Conservation (phyloP, 2,113 vertebrate genomes). For the Rhynchomys soricoides region DNA sequence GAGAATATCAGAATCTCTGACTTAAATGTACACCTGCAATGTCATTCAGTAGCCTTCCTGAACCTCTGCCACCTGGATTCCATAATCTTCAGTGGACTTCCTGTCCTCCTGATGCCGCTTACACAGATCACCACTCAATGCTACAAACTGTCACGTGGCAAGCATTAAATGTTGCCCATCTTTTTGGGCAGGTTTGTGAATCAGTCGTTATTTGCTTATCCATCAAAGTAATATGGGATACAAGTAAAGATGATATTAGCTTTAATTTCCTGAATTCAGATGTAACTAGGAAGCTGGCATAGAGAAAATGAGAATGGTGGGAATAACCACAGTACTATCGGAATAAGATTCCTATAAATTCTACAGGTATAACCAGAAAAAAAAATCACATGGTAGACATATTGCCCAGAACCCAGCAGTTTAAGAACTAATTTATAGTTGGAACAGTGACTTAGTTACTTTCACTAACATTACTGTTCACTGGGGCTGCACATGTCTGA, state of each 20-base stretch:
- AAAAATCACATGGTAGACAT: not conserved
- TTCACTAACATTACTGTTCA: not conserved
- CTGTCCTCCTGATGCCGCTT: not conserved
- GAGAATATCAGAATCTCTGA: conserved; percentile 24
- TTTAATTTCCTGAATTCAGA: conserved; percentile 22
- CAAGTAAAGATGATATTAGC: not conserved
- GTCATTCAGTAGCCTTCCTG: not conserved
- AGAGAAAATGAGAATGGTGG: not conserved
- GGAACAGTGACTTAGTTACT: not conserved
- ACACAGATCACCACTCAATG: not conserved
- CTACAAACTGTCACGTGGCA: not conserved
- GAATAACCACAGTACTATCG: not conserved
- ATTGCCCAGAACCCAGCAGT: not conserved
- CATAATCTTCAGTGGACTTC: not conserved
- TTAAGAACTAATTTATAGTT: not conserved
- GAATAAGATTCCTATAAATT: not conserved
- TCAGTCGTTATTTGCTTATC: not conserved
- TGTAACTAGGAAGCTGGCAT: not conserved
- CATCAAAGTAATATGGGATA: not conserved
- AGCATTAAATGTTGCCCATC: not conserved
- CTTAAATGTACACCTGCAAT: not conserved
- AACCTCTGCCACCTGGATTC: not conserved
- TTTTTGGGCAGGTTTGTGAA: not conserved
- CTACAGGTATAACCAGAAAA: conserved; percentile 10
- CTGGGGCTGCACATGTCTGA: not conserved